Conservation (phyloP, 2,888 invertebrate species). For the Tetranychus truncatus region DNA sequence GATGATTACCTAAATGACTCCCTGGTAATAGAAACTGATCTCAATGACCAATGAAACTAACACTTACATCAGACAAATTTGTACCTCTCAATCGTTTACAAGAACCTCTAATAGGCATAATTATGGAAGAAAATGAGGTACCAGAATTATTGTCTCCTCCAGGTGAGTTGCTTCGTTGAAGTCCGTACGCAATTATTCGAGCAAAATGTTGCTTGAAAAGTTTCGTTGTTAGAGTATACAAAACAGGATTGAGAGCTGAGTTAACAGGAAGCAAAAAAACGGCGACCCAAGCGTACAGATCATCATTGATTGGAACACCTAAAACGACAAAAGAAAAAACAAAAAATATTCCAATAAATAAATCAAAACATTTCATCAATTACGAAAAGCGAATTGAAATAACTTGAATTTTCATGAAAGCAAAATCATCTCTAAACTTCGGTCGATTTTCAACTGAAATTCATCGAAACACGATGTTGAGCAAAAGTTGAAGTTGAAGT, state of each 20-base stretch:
- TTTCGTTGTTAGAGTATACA: constrained; percentile 44
- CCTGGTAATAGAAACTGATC: too few species aligned
- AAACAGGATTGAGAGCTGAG: constrained; percentile 44
- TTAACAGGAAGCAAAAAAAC: constrained; percentile 45
- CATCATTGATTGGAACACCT: constrained; percentile 40
- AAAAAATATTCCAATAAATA: constrained; percentile 14
- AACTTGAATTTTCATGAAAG: too few species aligned
- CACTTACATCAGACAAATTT: constrained; percentile 24
- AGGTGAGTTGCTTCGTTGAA: constrained; percentile 20
- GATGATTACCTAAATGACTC: neutral
- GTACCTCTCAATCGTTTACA: constrained; percentile 23
- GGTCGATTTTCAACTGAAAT: too few species aligned
- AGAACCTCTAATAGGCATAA: constrained; percentile 19
- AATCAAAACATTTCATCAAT: neutral
- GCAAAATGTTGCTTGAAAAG: constrained; percentile 41
- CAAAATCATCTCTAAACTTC: too few species aligned
- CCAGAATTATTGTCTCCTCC: constrained; percentile 21
- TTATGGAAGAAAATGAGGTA: constrained; percentile 23
- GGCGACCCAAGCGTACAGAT: constrained; percentile 44
- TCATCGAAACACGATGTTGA: too few species aligned
- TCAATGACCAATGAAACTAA: too few species aligned
- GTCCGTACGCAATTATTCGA: constrained; percentile 19
- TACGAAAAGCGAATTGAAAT: too few species aligned
- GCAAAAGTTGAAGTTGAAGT: too few species aligned
- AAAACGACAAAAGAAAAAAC: constrained; percentile 13